These are phyloP conservation scores for Oscheius sp. DNA, from an alignment of 2,888 invertebrate species.

Conservation along the genomic window DNA sequence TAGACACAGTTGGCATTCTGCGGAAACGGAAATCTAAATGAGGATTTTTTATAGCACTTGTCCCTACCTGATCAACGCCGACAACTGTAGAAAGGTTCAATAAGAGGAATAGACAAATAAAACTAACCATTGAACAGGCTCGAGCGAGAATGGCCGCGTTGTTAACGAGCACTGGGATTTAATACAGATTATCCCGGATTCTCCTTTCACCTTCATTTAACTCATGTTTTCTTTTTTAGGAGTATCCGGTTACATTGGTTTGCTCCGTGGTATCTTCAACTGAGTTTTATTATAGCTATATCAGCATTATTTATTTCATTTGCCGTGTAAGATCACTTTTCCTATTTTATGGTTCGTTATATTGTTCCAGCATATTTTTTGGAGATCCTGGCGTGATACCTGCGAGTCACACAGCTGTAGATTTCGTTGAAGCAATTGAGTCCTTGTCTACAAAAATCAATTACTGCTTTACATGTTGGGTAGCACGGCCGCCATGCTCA, in stretches of 20 bases:
- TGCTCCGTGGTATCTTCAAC: constrained; percentile 63
- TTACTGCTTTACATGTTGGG: constrained; percentile 57
- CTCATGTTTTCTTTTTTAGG: constrained; percentile 44
- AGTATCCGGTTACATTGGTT: constrained; percentile 52
- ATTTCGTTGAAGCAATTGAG: constrained; percentile 50
- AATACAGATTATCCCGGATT: constrained; percentile 16
- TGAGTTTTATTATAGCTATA: constrained; percentile 53
- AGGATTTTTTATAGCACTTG: not conserved
- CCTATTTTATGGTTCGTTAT: not conserved
- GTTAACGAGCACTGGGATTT: constrained; percentile 11
- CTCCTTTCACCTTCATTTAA: not conserved
- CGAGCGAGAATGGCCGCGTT: not conserved
- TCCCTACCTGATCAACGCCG: not conserved
- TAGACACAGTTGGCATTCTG: constrained; percentile 23
- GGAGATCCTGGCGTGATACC: constrained; percentile 52
- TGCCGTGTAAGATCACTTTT: constrained; percentile 28
- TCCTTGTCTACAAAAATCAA: constrained; percentile 44
- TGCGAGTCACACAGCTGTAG: constrained; percentile 39
- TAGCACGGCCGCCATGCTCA: constrained; percentile 38
- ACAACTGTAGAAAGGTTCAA: not conserved
- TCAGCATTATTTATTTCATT: constrained; percentile 41
- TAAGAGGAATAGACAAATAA: not conserved
- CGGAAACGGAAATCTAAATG: not conserved
- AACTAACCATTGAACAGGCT: not conserved
- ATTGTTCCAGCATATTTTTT: constrained; percentile 39